Evolutionary conservation across 2,888 invertebrate genomes (phyloP).

Genomic region (Cremastinae sp.): DNA sequence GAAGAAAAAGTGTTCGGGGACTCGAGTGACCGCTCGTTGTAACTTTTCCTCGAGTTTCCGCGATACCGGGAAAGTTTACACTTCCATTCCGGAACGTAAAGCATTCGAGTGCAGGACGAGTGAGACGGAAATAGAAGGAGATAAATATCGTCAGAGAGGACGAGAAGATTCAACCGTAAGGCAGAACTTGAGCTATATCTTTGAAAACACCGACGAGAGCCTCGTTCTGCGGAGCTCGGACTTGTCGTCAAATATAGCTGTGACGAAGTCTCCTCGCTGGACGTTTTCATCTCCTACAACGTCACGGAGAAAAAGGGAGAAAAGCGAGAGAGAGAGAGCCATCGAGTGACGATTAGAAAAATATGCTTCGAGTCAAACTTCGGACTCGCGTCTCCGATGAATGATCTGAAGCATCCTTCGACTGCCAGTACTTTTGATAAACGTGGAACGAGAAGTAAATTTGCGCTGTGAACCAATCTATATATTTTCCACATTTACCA

Average conservation of each 20-base stretch:
- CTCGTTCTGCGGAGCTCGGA: slow-evolving; percentile 36
- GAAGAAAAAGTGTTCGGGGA: slow-evolving; percentile 47
- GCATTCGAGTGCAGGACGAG: slow-evolving; percentile 37
- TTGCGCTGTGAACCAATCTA: slow-evolving; percentile 18
- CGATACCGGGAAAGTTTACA: slow-evolving; percentile 44
- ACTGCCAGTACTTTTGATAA: slow-evolving; percentile 6
- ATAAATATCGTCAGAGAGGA: neutral
- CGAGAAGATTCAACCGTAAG: slow-evolving; percentile 21
- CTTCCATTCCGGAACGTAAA: slow-evolving; percentile 47
- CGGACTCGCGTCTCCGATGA: slow-evolving; percentile 1
- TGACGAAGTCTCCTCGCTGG: slow-evolving; percentile 5
- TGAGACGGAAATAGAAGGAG: slow-evolving; percentile 18
- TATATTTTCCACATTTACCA: neutral
- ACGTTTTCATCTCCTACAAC: neutral
- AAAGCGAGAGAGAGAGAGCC: slow-evolving; percentile 3
- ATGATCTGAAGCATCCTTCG: neutral
- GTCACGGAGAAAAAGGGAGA: slow-evolving; percentile 1
- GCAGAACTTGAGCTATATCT: slow-evolving; percentile 42
- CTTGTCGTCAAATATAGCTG: slow-evolving; percentile 52
- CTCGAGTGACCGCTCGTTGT: slow-evolving; percentile 55
- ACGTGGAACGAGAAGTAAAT: neutral
- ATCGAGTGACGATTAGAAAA: slow-evolving; percentile 18
- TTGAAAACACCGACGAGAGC: slow-evolving; percentile 49
- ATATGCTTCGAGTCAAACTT: neutral
- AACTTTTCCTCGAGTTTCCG: slow-evolving; percentile 45